Conservation (phyloP, 2,888 invertebrate genomes). For the Apoda limacodes region DNA sequence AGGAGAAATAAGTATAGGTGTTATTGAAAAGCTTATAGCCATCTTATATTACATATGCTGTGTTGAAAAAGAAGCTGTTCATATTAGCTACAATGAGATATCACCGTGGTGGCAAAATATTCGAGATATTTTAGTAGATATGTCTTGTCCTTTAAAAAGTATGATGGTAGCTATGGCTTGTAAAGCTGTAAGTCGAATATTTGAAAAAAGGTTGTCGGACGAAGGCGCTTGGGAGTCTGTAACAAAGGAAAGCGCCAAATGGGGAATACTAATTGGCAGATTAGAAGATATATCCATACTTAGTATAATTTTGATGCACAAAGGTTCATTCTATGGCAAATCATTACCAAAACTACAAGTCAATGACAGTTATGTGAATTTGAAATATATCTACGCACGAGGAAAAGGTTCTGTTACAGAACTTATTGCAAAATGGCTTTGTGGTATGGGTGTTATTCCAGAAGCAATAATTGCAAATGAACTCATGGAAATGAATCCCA, state of each 20-base stretch:
- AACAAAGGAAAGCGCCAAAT: slow-evolving; percentile 86
- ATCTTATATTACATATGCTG: slow-evolving; percentile 75
- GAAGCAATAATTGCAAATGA: slow-evolving; percentile 69
- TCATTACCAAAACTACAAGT: slow-evolving; percentile 66
- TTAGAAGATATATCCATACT: slow-evolving; percentile 89
- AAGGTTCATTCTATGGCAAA: slow-evolving; percentile 44
- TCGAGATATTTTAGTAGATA: slow-evolving; percentile 77
- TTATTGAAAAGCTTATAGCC: slow-evolving; percentile 77
- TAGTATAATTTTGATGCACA: slow-evolving; percentile 74
- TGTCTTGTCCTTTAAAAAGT: slow-evolving; percentile 80
- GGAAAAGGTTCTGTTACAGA: slow-evolving; percentile 90
- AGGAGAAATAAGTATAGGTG: slow-evolving; percentile 54
- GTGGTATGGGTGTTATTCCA: slow-evolving; percentile 78
- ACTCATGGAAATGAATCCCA: slow-evolving; percentile 35
- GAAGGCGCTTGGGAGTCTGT: slow-evolving; percentile 83
- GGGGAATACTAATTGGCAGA: slow-evolving; percentile 88
- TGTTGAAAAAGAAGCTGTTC: slow-evolving; percentile 70
- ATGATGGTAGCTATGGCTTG: slow-evolving; percentile 87
- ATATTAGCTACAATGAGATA: slow-evolving; percentile 75
- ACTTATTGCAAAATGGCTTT: slow-evolving; percentile 88
- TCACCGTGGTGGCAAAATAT: slow-evolving; percentile 88
- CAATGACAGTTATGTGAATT: slow-evolving; percentile 71
- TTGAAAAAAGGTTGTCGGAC: slow-evolving; percentile 48
- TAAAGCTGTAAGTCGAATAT: slow-evolving; percentile 75
- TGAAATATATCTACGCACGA: slow-evolving; percentile 73